Base-by-base conservation (phyloP, 2,797 vertebrate species). In the Neosilurus mollespiculum region DNA sequence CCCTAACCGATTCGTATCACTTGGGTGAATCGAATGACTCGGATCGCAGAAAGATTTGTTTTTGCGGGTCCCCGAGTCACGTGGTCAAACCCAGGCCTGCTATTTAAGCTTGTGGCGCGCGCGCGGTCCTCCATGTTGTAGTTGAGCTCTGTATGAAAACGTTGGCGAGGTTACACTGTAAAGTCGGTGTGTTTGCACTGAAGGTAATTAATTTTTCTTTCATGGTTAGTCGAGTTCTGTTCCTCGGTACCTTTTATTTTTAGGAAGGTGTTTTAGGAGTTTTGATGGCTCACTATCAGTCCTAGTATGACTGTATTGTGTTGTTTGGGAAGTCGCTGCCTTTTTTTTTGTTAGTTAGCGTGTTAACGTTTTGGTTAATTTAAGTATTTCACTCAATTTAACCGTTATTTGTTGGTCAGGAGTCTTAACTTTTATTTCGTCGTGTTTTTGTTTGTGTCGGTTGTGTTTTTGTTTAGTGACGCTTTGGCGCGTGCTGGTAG, bases 101-200 rank as follows among this genome's bases (percentile, higher is more conserved):
- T 93, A 95, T 93, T 95, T 95, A 95, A 95, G 78, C 53, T 24
- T 24, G 82, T 93, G 93, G 94, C 94, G 93, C 93, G 93, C 86
- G 89, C 43, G 4, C n/a, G 30, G 30, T 30, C 30, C 30, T 43
- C 8, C 43, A 5, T 43, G 4, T 43, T 43, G 43, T 43, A 43
- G 43, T 43, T 43, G 4, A 16, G 75, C 11, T 0, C 11, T 14
- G 54, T 59, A 2, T 6, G 0, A 22, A 22, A 37, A 59, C 30
- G 26, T 16, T 0, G 7, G 4, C 18, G 24, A 73, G 2, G 18
- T 3, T 8, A 11, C 10, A 6, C 2, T 4, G 34, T 43, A 9
- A 43, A n/a, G 20, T 24, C 7, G 22, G 1, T 1, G 8, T 16
- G 10, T 9, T 61, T 61, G 12, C 3, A 2, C 5, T 77, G 8